Evolutionary conservation across 1,140 invertebrate genomes (phyloP).

Genomic region (Macrocentrus cingulum): DNA sequence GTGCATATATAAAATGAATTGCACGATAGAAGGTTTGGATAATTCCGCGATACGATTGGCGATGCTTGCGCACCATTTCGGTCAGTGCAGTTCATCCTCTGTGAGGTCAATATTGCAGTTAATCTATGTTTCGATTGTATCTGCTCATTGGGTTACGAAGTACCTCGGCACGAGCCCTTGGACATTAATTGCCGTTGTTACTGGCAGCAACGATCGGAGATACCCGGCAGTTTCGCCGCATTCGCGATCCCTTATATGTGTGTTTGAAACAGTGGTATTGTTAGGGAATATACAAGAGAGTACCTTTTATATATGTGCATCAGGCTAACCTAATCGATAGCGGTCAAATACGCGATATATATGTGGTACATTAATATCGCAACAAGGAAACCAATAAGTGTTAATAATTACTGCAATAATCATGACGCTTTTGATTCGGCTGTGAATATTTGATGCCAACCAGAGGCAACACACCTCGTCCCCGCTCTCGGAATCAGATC

Average conservation of each 20-base stretch:
- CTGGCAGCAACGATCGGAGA: constrained; percentile 53
- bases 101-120: constrained; percentile 56
- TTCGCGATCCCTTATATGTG: constrained; percentile 37
- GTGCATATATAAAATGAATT: constrained; percentile 21
- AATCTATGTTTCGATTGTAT: constrained; percentile 57
- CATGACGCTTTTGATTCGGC: background rate
- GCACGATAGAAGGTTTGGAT: constrained; percentile 23
- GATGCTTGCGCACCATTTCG: constrained; percentile 13
- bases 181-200: constrained; percentile 58
- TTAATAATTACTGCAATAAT: too few relatives aligned
- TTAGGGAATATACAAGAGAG: too few relatives aligned
- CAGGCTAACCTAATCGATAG: too few relatives aligned
- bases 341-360: too few relatives aligned
- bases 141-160: constrained; percentile 56
- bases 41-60: constrained; percentile 24
- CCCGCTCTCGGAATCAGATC: constrained; percentile 7
- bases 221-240: constrained; percentile 48
- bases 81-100: constrained; percentile 22
- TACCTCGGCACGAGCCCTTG: constrained; percentile 49
- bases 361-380: too few relatives aligned
- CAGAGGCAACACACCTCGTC: too few relatives aligned
- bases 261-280: constrained; percentile 36
- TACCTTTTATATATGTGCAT: too few relatives aligned
- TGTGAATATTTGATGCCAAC: too few relatives aligned
- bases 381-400: background rate